Evolutionary conservation across 2,888 invertebrate species (phyloP).

Genomic region (Aethes cnicana): DNA sequence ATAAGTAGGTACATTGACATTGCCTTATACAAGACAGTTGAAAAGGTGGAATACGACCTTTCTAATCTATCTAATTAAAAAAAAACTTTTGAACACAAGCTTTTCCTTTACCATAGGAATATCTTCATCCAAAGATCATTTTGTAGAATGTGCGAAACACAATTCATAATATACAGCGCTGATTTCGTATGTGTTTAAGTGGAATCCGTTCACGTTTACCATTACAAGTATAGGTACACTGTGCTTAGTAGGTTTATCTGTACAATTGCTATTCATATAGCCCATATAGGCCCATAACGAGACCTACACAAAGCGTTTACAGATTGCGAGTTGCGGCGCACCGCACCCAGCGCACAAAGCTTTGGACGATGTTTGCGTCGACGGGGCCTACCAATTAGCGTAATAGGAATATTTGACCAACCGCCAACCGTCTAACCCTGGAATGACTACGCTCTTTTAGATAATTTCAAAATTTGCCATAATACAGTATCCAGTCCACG

Average conservation of each 20-base stretch:
- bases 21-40: too few species aligned
- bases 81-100: too few species aligned
- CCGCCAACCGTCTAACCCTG: slow-evolving; percentile 34
- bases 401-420: slow-evolving; percentile 57
- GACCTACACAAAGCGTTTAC: slow-evolving; percentile 59
- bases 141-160: neutral
- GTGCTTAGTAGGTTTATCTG: slow-evolving; percentile 39
- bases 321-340: slow-evolving; percentile 57
- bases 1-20: too few species aligned
- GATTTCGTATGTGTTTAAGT: neutral
- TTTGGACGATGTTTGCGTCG: slow-evolving; percentile 49
- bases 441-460: neutral
- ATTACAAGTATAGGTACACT: slow-evolving; percentile 22
- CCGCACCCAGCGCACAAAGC: slow-evolving; percentile 53
- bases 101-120: too few species aligned
- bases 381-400: slow-evolving; percentile 55
- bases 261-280: slow-evolving; percentile 40
- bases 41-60: too few species aligned
- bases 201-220: slow-evolving; percentile 6
- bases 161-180: slow-evolving; percentile 18
- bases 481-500: too few species aligned
- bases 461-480: neutral
- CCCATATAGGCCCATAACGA: slow-evolving; percentile 53
- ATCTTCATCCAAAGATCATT: neutral
- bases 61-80: too few species aligned